Conservation (phyloP, 2,888 invertebrate genomes). For the Busseola fusca region DNA sequence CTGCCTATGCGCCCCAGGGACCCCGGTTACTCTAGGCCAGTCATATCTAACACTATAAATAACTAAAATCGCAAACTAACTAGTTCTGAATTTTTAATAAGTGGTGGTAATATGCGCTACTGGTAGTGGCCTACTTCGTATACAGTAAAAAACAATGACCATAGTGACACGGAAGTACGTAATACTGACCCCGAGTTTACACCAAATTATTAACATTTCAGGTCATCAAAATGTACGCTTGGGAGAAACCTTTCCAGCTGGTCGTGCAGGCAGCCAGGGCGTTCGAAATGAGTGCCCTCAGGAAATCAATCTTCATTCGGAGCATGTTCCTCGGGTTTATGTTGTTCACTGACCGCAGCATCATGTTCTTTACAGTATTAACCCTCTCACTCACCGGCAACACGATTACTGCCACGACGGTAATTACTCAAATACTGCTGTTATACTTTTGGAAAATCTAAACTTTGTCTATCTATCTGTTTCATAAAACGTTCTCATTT, state of each 20-base stretch:
- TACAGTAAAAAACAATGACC: neutral
- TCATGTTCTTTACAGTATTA: constrained; percentile 90
- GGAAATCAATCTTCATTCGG: constrained; percentile 90
- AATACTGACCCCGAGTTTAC: neutral
- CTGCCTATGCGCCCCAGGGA: too few relatives aligned
- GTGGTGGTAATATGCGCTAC: too few relatives aligned
- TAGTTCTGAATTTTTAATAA: too few relatives aligned
- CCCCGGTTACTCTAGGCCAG: too few relatives aligned
- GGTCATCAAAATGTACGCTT: constrained; percentile 98
- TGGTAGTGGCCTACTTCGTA: neutral
- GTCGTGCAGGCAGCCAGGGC: constrained; percentile 90
- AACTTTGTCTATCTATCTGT: neutral
- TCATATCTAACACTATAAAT: too few relatives aligned
- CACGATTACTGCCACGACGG: constrained; percentile 79
- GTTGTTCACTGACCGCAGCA: constrained; percentile 92
- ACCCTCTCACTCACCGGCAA: constrained; percentile 77
- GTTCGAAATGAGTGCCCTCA: constrained; percentile 88
- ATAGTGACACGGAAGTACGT: neutral
- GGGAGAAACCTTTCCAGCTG: constrained; percentile 95
- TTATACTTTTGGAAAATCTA: neutral
- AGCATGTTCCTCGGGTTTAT: constrained; percentile 92
- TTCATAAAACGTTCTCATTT: constrained; percentile 62
- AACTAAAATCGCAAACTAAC: too few relatives aligned
- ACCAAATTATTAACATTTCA: constrained; percentile 67
- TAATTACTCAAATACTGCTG: constrained; percentile 56